A percentile compares a stretch with the other conserved stretches of the same genome.
phyloP scores from a whole-genome alignment of 2,888 invertebrate species.

The Catocala fraxini region DNA sequence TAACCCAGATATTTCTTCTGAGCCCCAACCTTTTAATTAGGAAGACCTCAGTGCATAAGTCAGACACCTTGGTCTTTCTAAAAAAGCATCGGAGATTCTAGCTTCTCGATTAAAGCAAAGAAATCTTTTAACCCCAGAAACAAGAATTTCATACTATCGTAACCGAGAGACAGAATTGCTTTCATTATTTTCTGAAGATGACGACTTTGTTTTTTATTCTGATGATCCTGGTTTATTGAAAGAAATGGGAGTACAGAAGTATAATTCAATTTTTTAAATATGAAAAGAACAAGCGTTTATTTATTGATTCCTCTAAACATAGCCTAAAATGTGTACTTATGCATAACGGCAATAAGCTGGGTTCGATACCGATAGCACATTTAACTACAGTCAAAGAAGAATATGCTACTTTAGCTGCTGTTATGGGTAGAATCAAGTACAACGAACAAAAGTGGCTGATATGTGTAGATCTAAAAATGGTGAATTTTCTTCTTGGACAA shows the following conservation, averaged over 20 bases:
- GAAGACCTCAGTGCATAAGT: no score
- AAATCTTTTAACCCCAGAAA: not conserved
- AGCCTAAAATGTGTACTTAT: no score
- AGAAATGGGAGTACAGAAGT: no score
- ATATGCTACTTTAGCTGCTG: not conserved
- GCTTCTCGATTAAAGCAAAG: not conserved
- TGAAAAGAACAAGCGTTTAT: no score
- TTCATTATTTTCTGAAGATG: no score
- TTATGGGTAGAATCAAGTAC: slow-evolving; percentile 1
- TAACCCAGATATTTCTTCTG: no score
- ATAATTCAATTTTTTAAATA: no score
- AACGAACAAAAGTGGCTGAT: not conserved
- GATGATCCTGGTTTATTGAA: no score
- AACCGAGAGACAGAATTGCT: no score
- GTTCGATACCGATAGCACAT: not conserved
- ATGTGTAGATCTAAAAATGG: not conserved
- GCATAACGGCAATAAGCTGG: no score
- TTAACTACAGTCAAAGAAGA: not conserved
- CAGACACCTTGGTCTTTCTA: not conserved
- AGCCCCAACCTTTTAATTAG: not conserved
- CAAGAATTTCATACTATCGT: not conserved
- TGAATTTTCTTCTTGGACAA: not conserved
- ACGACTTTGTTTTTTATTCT: no score
- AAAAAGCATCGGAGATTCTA: slow-evolving; percentile 3
- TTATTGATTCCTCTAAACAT: no score